Evolutionary conservation across 2,797 vertebrate species (phyloP).

Genomic region (Heliangelus exortis): DNA sequence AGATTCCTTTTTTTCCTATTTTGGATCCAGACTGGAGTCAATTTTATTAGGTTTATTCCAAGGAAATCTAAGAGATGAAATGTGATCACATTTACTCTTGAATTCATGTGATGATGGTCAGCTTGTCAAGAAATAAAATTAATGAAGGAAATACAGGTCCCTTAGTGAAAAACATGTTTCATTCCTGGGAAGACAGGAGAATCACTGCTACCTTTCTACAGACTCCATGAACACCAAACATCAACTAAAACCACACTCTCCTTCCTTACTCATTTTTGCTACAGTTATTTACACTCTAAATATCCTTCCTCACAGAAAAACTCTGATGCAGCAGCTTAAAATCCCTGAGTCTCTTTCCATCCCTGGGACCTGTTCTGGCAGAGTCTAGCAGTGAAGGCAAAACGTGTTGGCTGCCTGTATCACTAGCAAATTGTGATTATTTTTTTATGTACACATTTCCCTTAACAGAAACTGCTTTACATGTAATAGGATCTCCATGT

Average conservation of each 20-base stretch:
- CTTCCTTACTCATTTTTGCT: background rate
- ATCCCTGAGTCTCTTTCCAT: background rate
- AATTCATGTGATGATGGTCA: background rate
- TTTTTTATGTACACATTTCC: background rate
- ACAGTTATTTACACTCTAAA: background rate
- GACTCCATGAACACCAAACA: background rate
- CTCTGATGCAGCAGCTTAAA: background rate
- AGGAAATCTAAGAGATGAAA: background rate
- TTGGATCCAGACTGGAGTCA: background rate
- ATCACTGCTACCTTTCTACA: background rate
- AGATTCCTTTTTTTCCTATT: background rate
- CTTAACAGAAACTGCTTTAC: background rate
- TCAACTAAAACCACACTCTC: background rate
- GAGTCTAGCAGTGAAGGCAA: background rate
- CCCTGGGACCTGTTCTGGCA: background rate
- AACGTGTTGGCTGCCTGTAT: background rate
- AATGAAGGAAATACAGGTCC: background rate
- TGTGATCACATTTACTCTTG: background rate
- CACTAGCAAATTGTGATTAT: background rate
- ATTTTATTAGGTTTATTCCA: background rate
- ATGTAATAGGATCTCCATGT: background rate
- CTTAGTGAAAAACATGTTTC: background rate
- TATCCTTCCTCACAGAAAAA: background rate
- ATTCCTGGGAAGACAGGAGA: background rate
- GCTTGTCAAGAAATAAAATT: background rate